A percentile compares a stretch with the other conserved stretches of the same genome.
Evolutionary conservation across 2,113 vertebrate species (phyloP).

Genomic region (Prunella himalayana): DNA sequence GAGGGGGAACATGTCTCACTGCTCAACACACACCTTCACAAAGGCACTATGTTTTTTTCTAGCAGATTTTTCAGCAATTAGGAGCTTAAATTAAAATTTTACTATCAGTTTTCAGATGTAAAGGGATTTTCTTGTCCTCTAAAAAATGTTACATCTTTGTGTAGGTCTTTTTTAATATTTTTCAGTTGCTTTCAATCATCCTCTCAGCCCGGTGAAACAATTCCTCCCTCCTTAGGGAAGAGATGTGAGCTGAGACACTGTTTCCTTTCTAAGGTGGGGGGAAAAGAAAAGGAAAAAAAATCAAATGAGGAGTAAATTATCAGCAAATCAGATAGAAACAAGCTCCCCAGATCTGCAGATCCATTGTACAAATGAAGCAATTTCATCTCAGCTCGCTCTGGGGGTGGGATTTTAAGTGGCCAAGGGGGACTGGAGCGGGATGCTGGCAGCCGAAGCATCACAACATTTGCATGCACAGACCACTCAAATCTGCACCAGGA

Average conservation of each 20-base stretch:
- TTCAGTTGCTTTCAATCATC: conserved; percentile 42
- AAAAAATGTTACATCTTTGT: conserved; percentile 18
- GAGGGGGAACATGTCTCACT: conserved; percentile 31
- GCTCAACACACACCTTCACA: conserved; percentile 47
- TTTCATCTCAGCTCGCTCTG: conserved; percentile 63
- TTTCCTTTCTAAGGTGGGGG: background rate
- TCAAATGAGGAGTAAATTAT: conserved; percentile 71
- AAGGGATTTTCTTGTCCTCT: conserved; percentile 3
- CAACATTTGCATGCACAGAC: conserved; percentile 67
- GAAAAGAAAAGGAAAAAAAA: background rate
- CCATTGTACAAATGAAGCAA: conserved; percentile 72
- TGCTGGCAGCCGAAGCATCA: conserved; percentile 67
- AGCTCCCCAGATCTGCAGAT: conserved; percentile 70
- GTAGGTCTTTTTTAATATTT: conserved; percentile 27
- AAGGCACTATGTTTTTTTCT: background rate
- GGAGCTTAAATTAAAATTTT: background rate
- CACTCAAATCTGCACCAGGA: conserved; percentile 75
- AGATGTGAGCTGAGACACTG: background rate
- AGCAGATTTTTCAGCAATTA: conserved; percentile 29
- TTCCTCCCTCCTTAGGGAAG: conserved; percentile 36
- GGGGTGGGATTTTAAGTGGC: conserved; percentile 70
- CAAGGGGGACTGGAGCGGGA: conserved; percentile 65
- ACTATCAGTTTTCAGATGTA: conserved; percentile 12
- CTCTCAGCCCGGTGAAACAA: background rate
- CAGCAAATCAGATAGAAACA: conserved; percentile 73